Evolutionary conservation across 35 echinoderm and acorn worm species (phyloP), one percentile per base, ranked within the genome.

Genomic region (Apostichopus japonicus): DNA sequence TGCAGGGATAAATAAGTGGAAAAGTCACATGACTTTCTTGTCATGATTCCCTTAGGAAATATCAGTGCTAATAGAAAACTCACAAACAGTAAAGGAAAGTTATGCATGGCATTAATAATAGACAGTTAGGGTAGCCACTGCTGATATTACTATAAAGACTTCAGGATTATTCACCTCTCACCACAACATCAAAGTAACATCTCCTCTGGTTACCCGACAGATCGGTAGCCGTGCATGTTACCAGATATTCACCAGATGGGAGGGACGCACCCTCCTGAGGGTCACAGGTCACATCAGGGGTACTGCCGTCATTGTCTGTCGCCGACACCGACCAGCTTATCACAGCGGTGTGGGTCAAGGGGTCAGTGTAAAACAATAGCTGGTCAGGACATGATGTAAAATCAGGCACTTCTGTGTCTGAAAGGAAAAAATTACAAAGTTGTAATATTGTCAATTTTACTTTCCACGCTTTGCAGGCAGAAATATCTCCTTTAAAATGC

Each of bases 161-260:
- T 0, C 17, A 78, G 17, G 8, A 44, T 17, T 78, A 84, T 15
- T 83, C 52, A 92, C 91, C 91, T 83, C 24, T 83, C 25, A 92
- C 79, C 65, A 65, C 11, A n/a, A 92, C 55, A 6, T 92, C 55
- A 84, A 92, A 92, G 24, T 33, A 3, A 63, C 91, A 92, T 72
- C 51, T 86, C n/a, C 65, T 13, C 4, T 71, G 24, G 65, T 83
- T 83, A 21, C 58, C 79, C 14, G 80, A 54, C 13, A 23, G n/a
- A 92, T 92, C 91, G 15, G 23, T 71, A 10, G 91, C 90, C 7
- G 23, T 11, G n/a, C 90, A 91, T 23, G 67, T 78, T 1, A 78
- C 72, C 75, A 78, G 15, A 58, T 78, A 79, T 4, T 21, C 10
- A 10, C 53, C 73, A 5, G 61, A 5, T 0, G 4, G 8, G 5